Conservation (phyloP, 2,797 vertebrate genomes). For the Pteropus rufus region DNA sequence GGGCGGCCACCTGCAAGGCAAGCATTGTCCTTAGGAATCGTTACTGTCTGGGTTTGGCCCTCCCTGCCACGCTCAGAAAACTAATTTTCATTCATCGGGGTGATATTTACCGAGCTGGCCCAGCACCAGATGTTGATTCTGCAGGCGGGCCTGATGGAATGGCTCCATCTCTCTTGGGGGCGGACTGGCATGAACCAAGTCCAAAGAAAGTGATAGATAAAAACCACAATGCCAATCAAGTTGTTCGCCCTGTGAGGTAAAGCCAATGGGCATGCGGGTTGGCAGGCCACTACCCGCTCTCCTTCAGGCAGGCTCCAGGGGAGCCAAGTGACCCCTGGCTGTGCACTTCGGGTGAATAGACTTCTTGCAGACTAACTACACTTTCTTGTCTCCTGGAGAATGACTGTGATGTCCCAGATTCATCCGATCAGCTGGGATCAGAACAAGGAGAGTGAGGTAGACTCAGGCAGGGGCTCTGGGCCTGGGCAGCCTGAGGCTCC, state of each 20-base stretch:
- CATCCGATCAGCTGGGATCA: background rate
- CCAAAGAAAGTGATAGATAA: background rate
- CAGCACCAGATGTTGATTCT: background rate
- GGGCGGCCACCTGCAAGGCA: fast-evolving
- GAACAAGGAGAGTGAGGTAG: background rate
- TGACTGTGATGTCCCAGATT: too few species aligned
- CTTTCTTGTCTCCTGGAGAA: background rate
- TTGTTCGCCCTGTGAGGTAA: background rate
- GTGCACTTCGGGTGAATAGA: background rate
- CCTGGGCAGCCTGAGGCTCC: too few species aligned
- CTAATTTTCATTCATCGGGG: background rate
- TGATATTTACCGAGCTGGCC: background rate
- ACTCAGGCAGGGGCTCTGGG: fast-evolving
- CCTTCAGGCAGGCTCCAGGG: background rate
- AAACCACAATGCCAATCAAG: background rate
- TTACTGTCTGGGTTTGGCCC: background rate
- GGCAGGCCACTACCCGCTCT: background rate
- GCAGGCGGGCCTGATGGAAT: background rate
- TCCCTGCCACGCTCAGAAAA: background rate
- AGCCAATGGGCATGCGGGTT: background rate
- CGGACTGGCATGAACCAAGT: constrained; percentile 36
- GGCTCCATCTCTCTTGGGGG: constrained; percentile 2
- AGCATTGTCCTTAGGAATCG: background rate
- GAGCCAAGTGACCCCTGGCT: background rate
- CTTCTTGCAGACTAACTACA: background rate